These are phyloP conservation scores for Kuschelorhynchus macadamiae DNA, from an alignment of 2,888 invertebrate genomes.

Conservation along the genomic window DNA sequence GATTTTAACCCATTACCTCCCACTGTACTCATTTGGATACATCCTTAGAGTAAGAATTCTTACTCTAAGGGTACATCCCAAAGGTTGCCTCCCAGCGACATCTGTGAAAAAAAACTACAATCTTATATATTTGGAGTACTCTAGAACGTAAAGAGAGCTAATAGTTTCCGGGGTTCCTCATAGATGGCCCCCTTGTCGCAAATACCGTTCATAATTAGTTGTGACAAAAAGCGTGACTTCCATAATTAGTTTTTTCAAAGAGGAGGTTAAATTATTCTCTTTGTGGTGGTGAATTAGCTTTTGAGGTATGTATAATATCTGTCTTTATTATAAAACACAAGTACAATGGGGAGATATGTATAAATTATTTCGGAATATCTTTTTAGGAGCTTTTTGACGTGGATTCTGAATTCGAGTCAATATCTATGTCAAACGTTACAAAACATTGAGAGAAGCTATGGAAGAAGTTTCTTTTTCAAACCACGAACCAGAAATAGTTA, in stretches of 20 bases:
- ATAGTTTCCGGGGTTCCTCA: neutral
- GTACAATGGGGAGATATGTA: neutral
- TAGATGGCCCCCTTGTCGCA: no score
- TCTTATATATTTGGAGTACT: no score
- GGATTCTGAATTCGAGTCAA: neutral
- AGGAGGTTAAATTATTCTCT: no score
- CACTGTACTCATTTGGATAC: slow-evolving; percentile 7
- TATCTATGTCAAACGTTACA: neutral
- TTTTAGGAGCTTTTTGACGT: neutral
- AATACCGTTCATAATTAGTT: no score
- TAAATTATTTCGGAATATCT: neutral
- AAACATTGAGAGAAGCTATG: slow-evolving; percentile 1
- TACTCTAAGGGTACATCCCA: neutral
- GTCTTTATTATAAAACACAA: no score
- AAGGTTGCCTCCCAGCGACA: neutral
- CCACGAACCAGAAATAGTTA: slow-evolving; percentile 10
- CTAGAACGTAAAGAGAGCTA: no score
- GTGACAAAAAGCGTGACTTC: no score
- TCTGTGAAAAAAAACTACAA: neutral
- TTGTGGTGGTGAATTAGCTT: no score
- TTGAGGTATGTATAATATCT: no score
- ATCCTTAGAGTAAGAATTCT: no score
- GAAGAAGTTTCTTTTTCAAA: neutral
- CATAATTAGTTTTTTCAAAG: no score
- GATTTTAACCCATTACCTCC: slow-evolving; percentile 6